These are phyloP conservation scores for Cheirogaleus medius DNA, from an alignment of 2,113 vertebrate species.

Conservation along the genomic window DNA sequence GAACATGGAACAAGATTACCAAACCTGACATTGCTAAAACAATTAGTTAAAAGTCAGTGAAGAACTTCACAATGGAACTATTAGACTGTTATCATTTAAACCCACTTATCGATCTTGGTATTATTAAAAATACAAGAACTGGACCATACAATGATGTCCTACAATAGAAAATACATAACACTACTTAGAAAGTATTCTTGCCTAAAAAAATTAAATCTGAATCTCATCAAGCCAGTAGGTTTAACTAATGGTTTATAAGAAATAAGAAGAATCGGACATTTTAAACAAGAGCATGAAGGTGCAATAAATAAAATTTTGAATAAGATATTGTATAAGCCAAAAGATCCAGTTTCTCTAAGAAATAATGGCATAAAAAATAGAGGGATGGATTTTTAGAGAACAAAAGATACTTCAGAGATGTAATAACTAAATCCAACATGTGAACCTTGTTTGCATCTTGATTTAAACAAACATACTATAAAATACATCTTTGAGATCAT, in stretches of 20 bases:
- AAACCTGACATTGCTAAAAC: background rate
- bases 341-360: background rate
- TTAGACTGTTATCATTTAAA: background rate
- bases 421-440: background rate
- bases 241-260: background rate
- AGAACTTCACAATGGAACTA: background rate
- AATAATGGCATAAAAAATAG: background rate
- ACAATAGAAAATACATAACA: background rate
- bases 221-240: background rate
- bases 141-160: background rate
- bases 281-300: background rate
- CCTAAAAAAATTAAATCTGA: background rate
- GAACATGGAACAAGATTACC: too few relatives aligned
- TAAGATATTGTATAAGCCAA: background rate
- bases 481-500: background rate
- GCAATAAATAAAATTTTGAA: background rate
- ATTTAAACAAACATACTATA: background rate
- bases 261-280: background rate
- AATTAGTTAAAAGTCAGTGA: background rate
- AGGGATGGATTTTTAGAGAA: background rate
- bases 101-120: background rate
- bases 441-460: background rate
- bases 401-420: background rate
- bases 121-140: background rate
- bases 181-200: background rate